Conservation (phyloP, 2,888 invertebrate species). For the Clivina fossor region DNA sequence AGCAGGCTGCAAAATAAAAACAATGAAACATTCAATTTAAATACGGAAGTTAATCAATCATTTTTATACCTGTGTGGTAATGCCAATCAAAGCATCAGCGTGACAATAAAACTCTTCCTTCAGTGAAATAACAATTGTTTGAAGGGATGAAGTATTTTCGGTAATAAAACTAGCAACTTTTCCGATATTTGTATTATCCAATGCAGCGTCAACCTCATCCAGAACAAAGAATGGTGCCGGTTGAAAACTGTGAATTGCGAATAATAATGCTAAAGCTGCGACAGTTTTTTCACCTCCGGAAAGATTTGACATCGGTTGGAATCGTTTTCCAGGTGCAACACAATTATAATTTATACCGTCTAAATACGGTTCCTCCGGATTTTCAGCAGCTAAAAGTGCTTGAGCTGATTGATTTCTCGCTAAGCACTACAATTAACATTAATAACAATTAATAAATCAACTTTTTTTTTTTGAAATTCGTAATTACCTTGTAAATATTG, state of each 20-base stretch:
- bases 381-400: constrained; percentile 94
- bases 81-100: constrained; percentile 95
- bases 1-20: constrained; percentile 68
- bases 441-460: constrained; percentile 42
- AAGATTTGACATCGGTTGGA: constrained; percentile 99
- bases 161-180: constrained; percentile 98
- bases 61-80: constrained; percentile 87
- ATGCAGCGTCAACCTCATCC: constrained; percentile 99
- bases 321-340: constrained; percentile 98
- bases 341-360: constrained; percentile 99
- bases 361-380: constrained; percentile 98
- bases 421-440: constrained; percentile 68
- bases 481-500: constrained; percentile 88
- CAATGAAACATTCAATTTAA: too few species aligned
- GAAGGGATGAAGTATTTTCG: constrained; percentile 83
- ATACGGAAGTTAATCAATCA: neutral
- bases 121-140: constrained; percentile 98
- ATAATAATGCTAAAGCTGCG: constrained; percentile 94
- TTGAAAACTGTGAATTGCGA: constrained; percentile 97
- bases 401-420: constrained; percentile 95
- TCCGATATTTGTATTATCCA: constrained; percentile 99
- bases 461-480: constrained; percentile 52
- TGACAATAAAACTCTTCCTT: constrained; percentile 99
- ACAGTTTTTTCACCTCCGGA: constrained; percentile 99
- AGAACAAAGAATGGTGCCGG: constrained; percentile 99